Base-by-base conservation (phyloP, 2,797 vertebrate genomes). In the Sebastes matsubarae region DNA sequence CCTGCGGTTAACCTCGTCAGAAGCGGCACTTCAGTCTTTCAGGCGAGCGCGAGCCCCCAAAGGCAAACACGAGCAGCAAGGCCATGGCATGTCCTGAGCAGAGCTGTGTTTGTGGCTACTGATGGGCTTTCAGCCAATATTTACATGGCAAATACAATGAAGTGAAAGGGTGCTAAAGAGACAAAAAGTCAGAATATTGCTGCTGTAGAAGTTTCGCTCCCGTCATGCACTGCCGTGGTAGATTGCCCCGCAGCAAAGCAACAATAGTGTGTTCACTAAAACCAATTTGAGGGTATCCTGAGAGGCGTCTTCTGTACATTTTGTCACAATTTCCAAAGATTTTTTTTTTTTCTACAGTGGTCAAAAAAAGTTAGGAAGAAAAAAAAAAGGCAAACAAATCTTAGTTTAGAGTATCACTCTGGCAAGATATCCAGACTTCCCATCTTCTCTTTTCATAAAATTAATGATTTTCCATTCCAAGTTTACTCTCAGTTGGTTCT, bases 71-170 rank as follows among this genome's bases (percentile, higher is more conserved):
- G 58, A 72, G 77, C 36, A 74, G 72, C 86, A 89, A 91, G 88
- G 92, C 86, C 86, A 24, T 22, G 61, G n/a, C 61, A 12, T 8
- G 63, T 87, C 88, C 84, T 60, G 54, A 82, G 73, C 59, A n/a
- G 70, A 79, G 78, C 82, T 11, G 50, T 63, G 87, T 77, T 88
- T 79, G 83, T 75, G 76, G 84, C 87, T 81, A 67, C 84, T 58
- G 73, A 75, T 12, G 6, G 84, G 83, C 86, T 80, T 52, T 55
- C 38, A 58, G 86, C 73, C 90, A 93, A 87, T 93, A 87, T 95
- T 94, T 93, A 95, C 91, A 91, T 20, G 71, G 61, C 83, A 93
- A 94, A 93, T 58, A 92, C 75, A 85, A 86, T 64, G 14, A 77
- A 70, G 77, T 75, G 58, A 68, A 73, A 70, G 64, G 38, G 60